Conservation (phyloP, 1,140 invertebrate genomes). For the Alviniconcha marisindica region DNA sequence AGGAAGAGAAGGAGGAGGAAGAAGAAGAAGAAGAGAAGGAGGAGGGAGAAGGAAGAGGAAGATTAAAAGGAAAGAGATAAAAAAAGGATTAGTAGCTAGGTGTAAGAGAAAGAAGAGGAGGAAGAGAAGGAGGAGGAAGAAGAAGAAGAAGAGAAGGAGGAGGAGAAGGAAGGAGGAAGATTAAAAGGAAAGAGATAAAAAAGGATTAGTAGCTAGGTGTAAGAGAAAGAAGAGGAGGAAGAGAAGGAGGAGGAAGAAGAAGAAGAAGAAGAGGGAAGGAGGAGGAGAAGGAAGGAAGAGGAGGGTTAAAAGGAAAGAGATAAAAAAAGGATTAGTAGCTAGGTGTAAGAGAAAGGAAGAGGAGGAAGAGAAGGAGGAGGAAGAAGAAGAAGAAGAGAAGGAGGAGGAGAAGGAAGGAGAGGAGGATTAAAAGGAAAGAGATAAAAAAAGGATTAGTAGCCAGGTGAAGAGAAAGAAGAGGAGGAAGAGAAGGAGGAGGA, state of each 20-base stretch:
- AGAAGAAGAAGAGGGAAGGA: background rate
- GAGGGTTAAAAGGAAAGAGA: background rate
- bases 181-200: background rate
- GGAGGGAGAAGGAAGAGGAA: background rate
- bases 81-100: background rate
- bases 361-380: background rate
- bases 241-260: background rate
- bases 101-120: background rate
- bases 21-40: background rate
- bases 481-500: background rate
- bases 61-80: background rate
- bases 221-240: background rate
- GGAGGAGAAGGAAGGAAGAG: background rate
- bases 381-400: background rate
- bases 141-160: background rate
- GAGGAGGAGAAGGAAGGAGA: background rate
- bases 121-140: background rate
- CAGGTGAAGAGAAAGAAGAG: background rate
- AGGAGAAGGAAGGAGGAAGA: background rate
- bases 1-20: background rate
- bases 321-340: background rate
- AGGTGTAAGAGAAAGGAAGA: slow-evolving; percentile 7
- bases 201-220: background rate
- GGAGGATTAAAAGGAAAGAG: background rate
- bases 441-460: background rate